A percentile compares a stretch with the other conserved stretches of the same genome.
Conservation (phyloP, 2,113 vertebrate genomes). For the Sphaerodactylus townsendi region DNA sequence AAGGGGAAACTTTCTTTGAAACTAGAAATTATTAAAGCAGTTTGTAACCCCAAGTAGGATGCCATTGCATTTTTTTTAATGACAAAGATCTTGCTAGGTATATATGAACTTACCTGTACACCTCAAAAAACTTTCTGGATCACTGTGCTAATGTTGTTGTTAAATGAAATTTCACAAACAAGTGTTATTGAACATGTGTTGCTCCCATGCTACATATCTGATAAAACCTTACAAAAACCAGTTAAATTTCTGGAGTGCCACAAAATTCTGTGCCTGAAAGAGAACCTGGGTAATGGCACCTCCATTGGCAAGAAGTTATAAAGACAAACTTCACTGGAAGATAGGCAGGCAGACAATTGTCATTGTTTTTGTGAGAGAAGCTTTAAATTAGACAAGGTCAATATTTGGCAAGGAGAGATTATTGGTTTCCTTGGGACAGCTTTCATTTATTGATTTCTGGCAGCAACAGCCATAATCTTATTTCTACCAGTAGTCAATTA, state of each 20-base stretch:
- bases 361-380: background rate
- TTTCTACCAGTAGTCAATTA: background rate
- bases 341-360: background rate
- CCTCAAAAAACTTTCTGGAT: no score
- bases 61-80: no score
- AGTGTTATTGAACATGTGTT: no score
- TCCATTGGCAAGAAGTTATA: background rate
- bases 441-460: constrained; percentile 16
- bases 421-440: background rate
- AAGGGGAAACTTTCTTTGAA: no score
- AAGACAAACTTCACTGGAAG: background rate
- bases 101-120: no score
- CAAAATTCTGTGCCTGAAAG: background rate
- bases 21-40: no score
- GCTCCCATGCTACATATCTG: no score
- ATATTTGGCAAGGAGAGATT: background rate
- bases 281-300: background rate
- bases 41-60: no score
- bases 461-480: background rate
- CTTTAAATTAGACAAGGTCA: constrained; percentile 5
- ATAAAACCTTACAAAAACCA: background rate
- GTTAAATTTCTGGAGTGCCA: background rate
- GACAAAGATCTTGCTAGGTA: no score
- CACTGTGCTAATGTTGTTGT: no score
- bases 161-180: no score